phyloP scores from a whole-genome alignment of 2,797 vertebrate species.

The Lemur catta region DNA sequence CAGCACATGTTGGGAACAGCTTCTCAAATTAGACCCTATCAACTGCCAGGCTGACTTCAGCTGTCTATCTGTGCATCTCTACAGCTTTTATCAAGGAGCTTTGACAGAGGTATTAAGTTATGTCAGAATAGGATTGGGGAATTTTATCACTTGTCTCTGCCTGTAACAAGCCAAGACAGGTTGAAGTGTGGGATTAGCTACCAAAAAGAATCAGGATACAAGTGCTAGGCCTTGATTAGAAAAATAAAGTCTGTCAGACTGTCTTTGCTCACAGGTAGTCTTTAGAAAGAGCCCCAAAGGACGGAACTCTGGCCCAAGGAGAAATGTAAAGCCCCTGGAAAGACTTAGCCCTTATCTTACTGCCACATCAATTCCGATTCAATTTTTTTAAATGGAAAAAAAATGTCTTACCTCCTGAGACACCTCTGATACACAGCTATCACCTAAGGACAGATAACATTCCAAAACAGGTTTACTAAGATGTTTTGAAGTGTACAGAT shows the following conservation, averaged over 20 bases:
- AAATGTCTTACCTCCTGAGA: background rate
- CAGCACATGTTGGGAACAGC: background rate
- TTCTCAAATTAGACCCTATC: slow-evolving; percentile 17
- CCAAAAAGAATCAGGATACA: background rate
- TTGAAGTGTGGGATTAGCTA: slow-evolving; percentile 24
- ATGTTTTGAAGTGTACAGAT: background rate
- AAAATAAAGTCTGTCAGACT: background rate
- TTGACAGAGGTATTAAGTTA: slow-evolving; percentile 39
- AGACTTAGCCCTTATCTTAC: background rate
- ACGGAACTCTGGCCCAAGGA: background rate
- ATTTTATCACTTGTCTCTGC: background rate
- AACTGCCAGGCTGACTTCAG: background rate
- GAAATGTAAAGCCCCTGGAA: slow-evolving; percentile 1
- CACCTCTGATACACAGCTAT: background rate
- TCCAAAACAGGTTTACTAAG: background rate
- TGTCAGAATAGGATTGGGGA: background rate
- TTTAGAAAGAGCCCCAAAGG: background rate
- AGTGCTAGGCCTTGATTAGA: slow-evolving; percentile 8
- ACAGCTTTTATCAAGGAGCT: background rate
- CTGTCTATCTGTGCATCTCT: background rate
- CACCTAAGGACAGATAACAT: background rate
- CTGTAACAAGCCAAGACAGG: slow-evolving; percentile 41
- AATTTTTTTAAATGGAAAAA: background rate
- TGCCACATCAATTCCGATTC: background rate
- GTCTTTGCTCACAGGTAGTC: background rate